Conservation (phyloP, 1,140 invertebrate genomes). For the Hycleus cichorii region DNA sequence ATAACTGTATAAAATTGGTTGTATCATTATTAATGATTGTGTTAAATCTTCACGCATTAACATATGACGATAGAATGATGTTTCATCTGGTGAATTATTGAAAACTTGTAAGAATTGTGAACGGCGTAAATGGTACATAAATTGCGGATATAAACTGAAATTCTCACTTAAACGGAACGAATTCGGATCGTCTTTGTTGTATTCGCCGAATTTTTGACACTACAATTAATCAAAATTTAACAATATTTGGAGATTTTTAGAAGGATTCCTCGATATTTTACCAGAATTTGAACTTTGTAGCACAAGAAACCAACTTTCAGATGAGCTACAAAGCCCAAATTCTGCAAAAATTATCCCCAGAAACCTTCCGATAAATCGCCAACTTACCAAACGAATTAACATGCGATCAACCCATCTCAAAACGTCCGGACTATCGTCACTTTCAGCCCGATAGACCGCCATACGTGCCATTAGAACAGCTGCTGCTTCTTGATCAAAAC, state of each 20-base stretch:
- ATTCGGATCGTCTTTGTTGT: constrained; percentile 93
- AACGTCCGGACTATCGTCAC: constrained; percentile 94
- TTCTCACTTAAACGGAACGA: constrained; percentile 94
- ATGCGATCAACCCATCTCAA: constrained; percentile 97
- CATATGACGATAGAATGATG: constrained; percentile 98
- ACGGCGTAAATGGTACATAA: constrained; percentile 97
- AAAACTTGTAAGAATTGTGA: constrained; percentile 99
- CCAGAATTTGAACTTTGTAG: constrained; percentile 10
- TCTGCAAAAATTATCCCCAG: too few relatives aligned
- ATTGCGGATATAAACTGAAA: constrained; percentile 97
- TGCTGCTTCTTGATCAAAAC: constrained; percentile 96
- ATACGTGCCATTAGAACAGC: constrained; percentile 96
- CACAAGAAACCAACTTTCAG: too few relatives aligned
- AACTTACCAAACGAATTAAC: constrained; percentile 85
- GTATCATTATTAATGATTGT: constrained; percentile 98
- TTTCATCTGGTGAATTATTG: constrained; percentile 99
- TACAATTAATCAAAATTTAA: constrained; percentile 37
- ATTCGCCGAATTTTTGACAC: constrained; percentile 99
- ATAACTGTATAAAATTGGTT: constrained; percentile 97
- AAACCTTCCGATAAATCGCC: too few relatives aligned
- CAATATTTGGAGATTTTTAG: background rate
- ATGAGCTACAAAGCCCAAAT: too few relatives aligned
- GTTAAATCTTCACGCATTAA: constrained; percentile 94
- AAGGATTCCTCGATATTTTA: background rate
- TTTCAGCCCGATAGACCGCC: constrained; percentile 92